Base-by-base conservation (phyloP, 2,797 vertebrate species). In the Aldrovandia affinis region DNA sequence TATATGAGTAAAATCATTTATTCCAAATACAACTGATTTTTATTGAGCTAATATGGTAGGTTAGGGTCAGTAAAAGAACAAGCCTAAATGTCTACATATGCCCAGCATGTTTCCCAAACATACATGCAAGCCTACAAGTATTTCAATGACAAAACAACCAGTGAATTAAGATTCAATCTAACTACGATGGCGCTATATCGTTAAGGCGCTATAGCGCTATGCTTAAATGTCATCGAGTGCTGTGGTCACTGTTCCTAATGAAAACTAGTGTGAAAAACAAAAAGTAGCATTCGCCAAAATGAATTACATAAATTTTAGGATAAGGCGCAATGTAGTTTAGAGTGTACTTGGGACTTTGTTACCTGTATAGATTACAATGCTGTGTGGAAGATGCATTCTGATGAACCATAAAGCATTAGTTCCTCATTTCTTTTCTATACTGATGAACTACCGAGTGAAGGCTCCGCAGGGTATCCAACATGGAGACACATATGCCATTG, bases 401-500 rank as follows among this genome's bases (percentile, higher is more conserved):
- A 70, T 68, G 15, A 70, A 28, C 36, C 36, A 25, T 9, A 81
- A 68, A 14, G 42, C 39, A 65, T 30, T 28, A 36, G 15, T 54
- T 28, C n/a, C 47, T 50, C 15, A 1, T n/a, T 55, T 79, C 42
- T n/a, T 88, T 85, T 83, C 77, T 86, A 88, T 88, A 88, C 85
- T 83, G 91, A 90, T 90, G 85, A 89, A 90, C 85, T 88, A 85
- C 89, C 88, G 85, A 61, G 75, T 14, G 65, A 85, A 83, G 84
- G 86, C 86, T 90, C 91, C 80, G 85, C 18, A 81, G 87, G 85
- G 88, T 89, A 87, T 89, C 81, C 85, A 89, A 91, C 85, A 88
- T 47, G 83, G 87, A 90, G 91, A 90, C 84, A 89, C 86, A 90
- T 88, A 89, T 85, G 90, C 89, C 90, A 88, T 82, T 92, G 91